Percentiles rank a stretch among this genome's conserved stretches.
Evolutionary conservation across 2,888 invertebrate genomes (phyloP).

Genomic region (Tetranychus piercei): DNA sequence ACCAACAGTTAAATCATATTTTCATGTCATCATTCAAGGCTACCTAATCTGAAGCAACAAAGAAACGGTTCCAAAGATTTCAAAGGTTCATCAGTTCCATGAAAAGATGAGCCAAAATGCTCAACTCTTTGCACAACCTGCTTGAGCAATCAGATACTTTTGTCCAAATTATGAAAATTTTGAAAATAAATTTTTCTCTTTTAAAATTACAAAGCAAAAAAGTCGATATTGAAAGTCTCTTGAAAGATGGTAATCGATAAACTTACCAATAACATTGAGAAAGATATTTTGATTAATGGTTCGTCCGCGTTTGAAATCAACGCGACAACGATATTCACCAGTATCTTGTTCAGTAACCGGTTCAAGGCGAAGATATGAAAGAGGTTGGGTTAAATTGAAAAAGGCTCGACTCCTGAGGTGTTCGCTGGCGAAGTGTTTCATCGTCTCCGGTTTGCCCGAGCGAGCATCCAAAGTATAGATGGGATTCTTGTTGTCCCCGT

Average conservation of each 20-base stretch:
- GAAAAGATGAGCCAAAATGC: too few relatives aligned
- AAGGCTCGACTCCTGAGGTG: conserved; percentile 6
- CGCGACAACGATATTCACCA: conserved; percentile 67
- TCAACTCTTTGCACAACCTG: too few relatives aligned
- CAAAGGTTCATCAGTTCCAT: too few relatives aligned
- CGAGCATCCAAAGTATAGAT: conserved; percentile 23
- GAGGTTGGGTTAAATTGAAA: conserved; percentile 20
- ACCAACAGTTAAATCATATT: too few relatives aligned
- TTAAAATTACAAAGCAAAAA: too few relatives aligned
- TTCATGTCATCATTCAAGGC: too few relatives aligned
- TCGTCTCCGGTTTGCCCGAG: conserved; percentile 9
- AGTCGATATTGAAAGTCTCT: too few relatives aligned
- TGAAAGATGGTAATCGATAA: neutral
- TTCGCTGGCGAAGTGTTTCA: conserved; percentile 18
- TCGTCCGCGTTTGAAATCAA: conserved; percentile 73
- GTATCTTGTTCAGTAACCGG: conserved; percentile 71
- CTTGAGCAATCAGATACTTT: too few relatives aligned
- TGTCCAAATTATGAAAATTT: too few relatives aligned
- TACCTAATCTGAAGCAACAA: too few relatives aligned
- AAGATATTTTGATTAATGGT: conserved; percentile 73
- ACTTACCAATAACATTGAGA: conserved; percentile 65
- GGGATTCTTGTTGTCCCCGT: conserved; percentile 19
- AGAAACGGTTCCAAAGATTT: too few relatives aligned
- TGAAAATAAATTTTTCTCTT: neutral
- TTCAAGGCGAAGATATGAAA: conserved; percentile 39